Evolutionary conservation across 2,888 invertebrate species (phyloP).

Genomic region (Schrankia costaestrigalis): DNA sequence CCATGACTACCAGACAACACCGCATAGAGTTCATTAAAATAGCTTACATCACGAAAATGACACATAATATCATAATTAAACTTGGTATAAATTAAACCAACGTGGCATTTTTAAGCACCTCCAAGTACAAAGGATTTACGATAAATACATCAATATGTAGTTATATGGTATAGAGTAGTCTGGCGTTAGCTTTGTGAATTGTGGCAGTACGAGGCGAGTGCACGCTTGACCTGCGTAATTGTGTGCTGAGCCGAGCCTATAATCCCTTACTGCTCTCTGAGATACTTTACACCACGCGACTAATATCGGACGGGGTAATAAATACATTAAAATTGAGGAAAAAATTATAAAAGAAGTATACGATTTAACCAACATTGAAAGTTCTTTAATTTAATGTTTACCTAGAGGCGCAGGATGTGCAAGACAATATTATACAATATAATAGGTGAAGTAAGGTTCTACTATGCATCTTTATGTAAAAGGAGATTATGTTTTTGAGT

Average conservation of each 20-base stretch:
- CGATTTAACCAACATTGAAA: too few species aligned
- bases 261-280: constrained; percentile 40
- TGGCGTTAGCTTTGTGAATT: constrained; percentile 42
- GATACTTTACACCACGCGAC: constrained; percentile 41
- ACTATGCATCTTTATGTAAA: too few species aligned
- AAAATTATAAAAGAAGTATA: too few species aligned
- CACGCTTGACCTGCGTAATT: constrained; percentile 71
- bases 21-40: too few species aligned
- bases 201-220: constrained; percentile 46
- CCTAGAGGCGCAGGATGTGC: too few species aligned
- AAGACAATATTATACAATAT: too few species aligned
- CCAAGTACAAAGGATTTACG: constrained; percentile 12
- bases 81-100: not conserved
- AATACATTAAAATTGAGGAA: not conserved
- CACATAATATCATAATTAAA: too few species aligned
- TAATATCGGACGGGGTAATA: too few species aligned
- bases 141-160: constrained; percentile 15
- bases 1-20: too few species aligned
- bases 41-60: too few species aligned
- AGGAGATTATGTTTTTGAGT: not conserved
- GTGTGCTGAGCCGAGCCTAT: constrained; percentile 57
- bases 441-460: too few species aligned
- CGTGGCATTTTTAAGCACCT: not conserved
- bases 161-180: constrained; percentile 32
- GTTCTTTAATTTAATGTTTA: too few species aligned